Evolutionary conservation across 2,797 vertebrate genomes (phyloP).

Genomic region (Salmo trutta): DNA sequence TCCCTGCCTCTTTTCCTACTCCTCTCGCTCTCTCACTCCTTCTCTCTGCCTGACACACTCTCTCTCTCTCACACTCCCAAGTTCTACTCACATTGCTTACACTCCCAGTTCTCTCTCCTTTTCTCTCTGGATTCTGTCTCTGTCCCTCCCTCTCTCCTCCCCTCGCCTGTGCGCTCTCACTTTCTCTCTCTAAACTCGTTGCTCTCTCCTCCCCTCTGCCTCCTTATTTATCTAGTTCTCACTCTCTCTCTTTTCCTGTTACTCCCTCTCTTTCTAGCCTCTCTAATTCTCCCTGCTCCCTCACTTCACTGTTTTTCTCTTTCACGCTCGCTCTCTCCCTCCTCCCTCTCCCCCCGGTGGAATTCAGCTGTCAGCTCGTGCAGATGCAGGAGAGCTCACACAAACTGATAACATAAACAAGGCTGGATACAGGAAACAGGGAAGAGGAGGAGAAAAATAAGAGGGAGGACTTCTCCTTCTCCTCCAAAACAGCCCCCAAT

Average conservation of each 20-base stretch:
- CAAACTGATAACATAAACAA: slow-evolving; percentile 62
- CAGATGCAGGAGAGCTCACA: slow-evolving; percentile 62
- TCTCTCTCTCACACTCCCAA: background rate
- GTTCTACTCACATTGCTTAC: slow-evolving; percentile 21
- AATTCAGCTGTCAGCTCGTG: slow-evolving; percentile 73
- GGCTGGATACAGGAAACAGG: slow-evolving; percentile 65
- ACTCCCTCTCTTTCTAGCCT: slow-evolving; percentile 49
- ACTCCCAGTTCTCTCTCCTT: slow-evolving; percentile 16
- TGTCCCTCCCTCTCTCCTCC: slow-evolving; percentile 25
- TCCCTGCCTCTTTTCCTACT: background rate
- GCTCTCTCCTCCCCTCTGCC: slow-evolving; percentile 15
- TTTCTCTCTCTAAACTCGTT: slow-evolving; percentile 22
- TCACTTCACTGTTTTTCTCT: slow-evolving; percentile 25
- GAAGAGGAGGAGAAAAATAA: slow-evolving; percentile 52
- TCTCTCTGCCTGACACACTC: slow-evolving; percentile 23
- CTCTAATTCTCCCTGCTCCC: slow-evolving; percentile 14
- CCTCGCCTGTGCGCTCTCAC: slow-evolving; percentile 14
- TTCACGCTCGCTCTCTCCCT: slow-evolving; percentile 28
- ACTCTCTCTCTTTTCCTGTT: slow-evolving; percentile 33
- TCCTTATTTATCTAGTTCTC: slow-evolving; percentile 37
- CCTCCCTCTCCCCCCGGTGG: slow-evolving; percentile 63
- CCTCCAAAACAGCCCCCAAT: slow-evolving; percentile 17
- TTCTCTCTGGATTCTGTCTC: slow-evolving; percentile 21
- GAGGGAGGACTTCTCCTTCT: slow-evolving; percentile 7
- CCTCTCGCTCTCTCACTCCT: slow-evolving; percentile 1